Percentiles rank a stretch among this genome's conserved stretches.
Conservation (phyloP, 2,113 vertebrate species). For the Coturnix japonica region DNA sequence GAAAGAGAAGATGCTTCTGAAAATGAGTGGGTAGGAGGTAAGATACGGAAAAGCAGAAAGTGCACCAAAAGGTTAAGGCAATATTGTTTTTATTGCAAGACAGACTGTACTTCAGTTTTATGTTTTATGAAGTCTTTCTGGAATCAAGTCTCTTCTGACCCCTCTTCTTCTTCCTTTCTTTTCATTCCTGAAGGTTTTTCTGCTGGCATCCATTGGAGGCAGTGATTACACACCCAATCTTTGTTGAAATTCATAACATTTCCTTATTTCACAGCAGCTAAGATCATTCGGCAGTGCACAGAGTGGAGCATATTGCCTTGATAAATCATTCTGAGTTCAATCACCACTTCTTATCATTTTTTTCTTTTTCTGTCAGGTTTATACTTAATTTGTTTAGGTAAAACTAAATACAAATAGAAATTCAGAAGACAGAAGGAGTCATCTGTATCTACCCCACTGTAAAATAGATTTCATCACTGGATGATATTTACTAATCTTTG, state of each 20-base stretch:
- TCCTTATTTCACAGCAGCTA: neutral
- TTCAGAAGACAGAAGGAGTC: neutral
- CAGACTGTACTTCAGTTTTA: neutral
- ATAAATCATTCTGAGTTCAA: slow-evolving; percentile 33
- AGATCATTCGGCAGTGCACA: neutral
- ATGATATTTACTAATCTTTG: neutral
- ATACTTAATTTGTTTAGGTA: neutral
- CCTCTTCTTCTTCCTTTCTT: neutral
- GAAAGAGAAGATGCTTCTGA: slow-evolving; percentile 9
- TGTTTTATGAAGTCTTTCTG: neutral
- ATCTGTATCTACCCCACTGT: neutral
- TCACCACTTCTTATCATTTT: neutral
- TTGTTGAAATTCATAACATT: slow-evolving; percentile 29
- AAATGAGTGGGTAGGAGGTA: slow-evolving; percentile 7
- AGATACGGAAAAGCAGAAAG: slow-evolving; percentile 12
- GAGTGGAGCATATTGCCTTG: slow-evolving; percentile 25
- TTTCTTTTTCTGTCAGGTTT: slow-evolving; percentile 11
- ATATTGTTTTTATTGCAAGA: neutral
- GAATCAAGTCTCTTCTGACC: neutral
- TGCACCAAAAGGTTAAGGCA: neutral
- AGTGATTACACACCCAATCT: neutral
- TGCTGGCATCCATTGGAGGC: neutral
- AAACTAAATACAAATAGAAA: slow-evolving; percentile 25
- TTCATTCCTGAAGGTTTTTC: neutral
- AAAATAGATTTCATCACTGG: neutral